A percentile compares a stretch with the other conserved stretches of the same genome.
Conservation (phyloP, 2,888 invertebrate species). For the Agriotes lineatus region DNA sequence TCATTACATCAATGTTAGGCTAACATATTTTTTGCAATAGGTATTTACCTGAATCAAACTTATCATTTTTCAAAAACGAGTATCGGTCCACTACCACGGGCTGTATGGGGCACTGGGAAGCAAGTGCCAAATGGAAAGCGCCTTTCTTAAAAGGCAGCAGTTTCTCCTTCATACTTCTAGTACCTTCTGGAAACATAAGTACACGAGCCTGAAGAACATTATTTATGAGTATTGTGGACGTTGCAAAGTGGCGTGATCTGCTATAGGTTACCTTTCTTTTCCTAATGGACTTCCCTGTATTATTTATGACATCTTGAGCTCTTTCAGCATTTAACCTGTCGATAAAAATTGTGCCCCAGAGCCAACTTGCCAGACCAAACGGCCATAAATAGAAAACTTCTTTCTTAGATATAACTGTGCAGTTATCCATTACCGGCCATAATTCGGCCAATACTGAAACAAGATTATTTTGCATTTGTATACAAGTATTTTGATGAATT, state of each 20-base stretch:
- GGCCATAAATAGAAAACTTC: conserved; percentile 86
- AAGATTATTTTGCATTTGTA: no score
- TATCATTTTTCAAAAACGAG: conserved; percentile 72
- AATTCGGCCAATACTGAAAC: conserved; percentile 78
- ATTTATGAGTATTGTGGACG: no score
- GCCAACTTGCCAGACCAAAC: conserved; percentile 87
- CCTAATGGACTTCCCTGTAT: conserved; percentile 76
- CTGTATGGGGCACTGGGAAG: conserved; percentile 86
- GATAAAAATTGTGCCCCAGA: conserved; percentile 92
- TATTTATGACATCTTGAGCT: conserved; percentile 80
- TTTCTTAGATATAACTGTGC: conserved; percentile 87
- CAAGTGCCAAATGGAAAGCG: conserved; percentile 92
- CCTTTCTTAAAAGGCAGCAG: conserved; percentile 95
- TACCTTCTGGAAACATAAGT: conserved; percentile 94
- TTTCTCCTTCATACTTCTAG: conserved; percentile 80
- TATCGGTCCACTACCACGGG: conserved; percentile 91
- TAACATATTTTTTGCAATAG: no score
- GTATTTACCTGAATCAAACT: conserved; percentile 76
- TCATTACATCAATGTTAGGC: conserved; percentile 35
- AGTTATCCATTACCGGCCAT: conserved; percentile 85
- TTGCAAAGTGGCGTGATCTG: neutral
- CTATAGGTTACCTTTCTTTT: conserved; percentile 77
- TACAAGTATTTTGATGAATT: no score
- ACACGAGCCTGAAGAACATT: conserved; percentile 68
- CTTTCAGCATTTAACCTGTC: conserved; percentile 80